Evolutionary conservation across 2,888 invertebrate species (phyloP).

Genomic region (Lepidonotus clava): DNA sequence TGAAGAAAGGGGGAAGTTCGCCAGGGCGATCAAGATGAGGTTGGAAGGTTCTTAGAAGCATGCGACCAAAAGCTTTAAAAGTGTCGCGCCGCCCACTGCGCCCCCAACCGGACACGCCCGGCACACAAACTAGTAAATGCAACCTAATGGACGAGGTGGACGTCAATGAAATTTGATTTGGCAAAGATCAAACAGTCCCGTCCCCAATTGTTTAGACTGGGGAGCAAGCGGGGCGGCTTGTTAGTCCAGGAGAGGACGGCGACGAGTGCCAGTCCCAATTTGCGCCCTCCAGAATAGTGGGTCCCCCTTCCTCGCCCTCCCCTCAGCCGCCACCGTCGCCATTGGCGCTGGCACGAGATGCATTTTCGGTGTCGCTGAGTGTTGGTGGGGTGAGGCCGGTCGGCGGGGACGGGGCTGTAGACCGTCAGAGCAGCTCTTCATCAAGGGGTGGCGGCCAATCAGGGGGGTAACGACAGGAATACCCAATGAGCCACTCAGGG

Average conservation of each 20-base stretch:
- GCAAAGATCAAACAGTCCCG: slow-evolving; percentile 48
- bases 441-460: slow-evolving; percentile 40
- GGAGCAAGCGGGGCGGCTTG: slow-evolving; percentile 50
- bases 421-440: slow-evolving; percentile 41
- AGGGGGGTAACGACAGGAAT: neutral
- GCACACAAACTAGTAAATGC: slow-evolving; percentile 49
- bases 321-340: neutral
- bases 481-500: slow-evolving; percentile 24
- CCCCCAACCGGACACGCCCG: neutral
- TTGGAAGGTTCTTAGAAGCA: neutral
- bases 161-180: slow-evolving; percentile 54
- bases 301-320: slow-evolving; percentile 11
- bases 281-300: neutral
- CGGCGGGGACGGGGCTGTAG: neutral
- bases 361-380: slow-evolving; percentile 46
- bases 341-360: slow-evolving; percentile 3
- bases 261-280: slow-evolving; percentile 40
- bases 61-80: neutral
- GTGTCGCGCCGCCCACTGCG: neutral
- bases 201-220: slow-evolving; percentile 51
- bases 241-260: slow-evolving; percentile 34
- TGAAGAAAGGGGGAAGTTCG: neutral
- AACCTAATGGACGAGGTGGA: slow-evolving; percentile 45
- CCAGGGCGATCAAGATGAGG: neutral
- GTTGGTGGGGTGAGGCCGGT: neutral